These are phyloP conservation scores for Dysidea cf. avara DNA, from an alignment of 37 sponge, comb jelly and placozoan genomes.

Conservation along the genomic window DNA sequence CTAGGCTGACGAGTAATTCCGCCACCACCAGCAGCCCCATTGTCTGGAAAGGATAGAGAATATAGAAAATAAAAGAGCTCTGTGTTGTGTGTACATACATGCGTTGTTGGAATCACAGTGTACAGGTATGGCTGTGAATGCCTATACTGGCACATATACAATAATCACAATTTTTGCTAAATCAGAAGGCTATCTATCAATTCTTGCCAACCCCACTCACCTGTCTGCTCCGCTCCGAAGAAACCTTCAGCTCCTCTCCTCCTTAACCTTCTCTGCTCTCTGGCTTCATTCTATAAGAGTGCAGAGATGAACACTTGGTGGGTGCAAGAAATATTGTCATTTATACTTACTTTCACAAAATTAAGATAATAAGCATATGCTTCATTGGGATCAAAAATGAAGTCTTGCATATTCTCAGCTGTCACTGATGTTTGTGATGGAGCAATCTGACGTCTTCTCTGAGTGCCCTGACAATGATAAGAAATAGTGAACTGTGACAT, in stretches of 20 bases:
- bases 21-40: conserved; percentile 4
- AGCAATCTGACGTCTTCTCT: conserved; percentile 4
- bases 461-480: too few species aligned
- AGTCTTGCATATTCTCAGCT: conserved; percentile 1
- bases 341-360: conserved; percentile 45
- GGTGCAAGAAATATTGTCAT: background rate
- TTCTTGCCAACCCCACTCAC: too few species aligned
- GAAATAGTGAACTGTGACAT: too few species aligned
- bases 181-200: too few species aligned
- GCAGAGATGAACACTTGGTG: background rate
- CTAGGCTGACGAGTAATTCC: background rate
- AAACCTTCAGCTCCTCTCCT: background rate
- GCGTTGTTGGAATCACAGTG: too few species aligned
- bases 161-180: background rate
- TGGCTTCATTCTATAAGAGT: conserved; percentile 14
- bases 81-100: too few species aligned
- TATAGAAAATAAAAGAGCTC: too few species aligned
- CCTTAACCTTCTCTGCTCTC: too few species aligned
- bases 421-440: background rate
- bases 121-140: too few species aligned
- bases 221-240: background rate
- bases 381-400: conserved; percentile 47
- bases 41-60: background rate
- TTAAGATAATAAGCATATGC: conserved; percentile 57
- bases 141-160: background rate